phyloP scores from a whole-genome alignment of 2,113 vertebrate species.

The Sylvietta virens region DNA sequence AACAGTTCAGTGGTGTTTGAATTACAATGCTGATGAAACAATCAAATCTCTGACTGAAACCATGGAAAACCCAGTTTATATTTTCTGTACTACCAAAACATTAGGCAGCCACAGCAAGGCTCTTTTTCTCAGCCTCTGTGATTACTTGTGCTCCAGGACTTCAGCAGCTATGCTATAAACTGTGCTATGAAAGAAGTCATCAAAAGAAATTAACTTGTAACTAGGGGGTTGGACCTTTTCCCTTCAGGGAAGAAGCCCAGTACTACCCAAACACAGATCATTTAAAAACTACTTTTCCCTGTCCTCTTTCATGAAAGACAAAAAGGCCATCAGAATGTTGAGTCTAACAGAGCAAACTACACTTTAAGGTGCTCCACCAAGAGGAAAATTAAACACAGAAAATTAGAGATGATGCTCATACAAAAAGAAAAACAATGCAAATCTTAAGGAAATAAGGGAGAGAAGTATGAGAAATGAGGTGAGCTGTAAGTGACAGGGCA shows the following conservation, averaged over 20 bases:
- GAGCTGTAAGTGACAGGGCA: background rate
- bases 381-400: background rate
- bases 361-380: background rate
- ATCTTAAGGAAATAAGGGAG: background rate
- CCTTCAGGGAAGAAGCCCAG: background rate
- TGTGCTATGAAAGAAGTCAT: constrained; percentile 10
- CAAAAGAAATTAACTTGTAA: background rate
- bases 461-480: background rate
- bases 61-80: constrained; percentile 8
- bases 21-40: constrained; percentile 23
- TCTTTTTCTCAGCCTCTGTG: background rate
- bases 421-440: background rate
- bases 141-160: background rate
- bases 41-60: constrained; percentile 35
- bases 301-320: background rate
- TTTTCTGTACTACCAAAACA: constrained; percentile 34
- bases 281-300: background rate
- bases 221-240: background rate
- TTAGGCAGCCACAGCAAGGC: background rate
- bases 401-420: background rate
- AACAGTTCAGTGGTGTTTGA: constrained; percentile 5
- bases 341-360: background rate
- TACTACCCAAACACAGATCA: background rate
- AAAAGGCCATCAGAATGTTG: background rate
- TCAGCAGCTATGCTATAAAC: constrained; percentile 14